These are phyloP conservation scores for Furcifer pardalis DNA, from an alignment of 2,797 vertebrate genomes.

Conservation along the genomic window DNA sequence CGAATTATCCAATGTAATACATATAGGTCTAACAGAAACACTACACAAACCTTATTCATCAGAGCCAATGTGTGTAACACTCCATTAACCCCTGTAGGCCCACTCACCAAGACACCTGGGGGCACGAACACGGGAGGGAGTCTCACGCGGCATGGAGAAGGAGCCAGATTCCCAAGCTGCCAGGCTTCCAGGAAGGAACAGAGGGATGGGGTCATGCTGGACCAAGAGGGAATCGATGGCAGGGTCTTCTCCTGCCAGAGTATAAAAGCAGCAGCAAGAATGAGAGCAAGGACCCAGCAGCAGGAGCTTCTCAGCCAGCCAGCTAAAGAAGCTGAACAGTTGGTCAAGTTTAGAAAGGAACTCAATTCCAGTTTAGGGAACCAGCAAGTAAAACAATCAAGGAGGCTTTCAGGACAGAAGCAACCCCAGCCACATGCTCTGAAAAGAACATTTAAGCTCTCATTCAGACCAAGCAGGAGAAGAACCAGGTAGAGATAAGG, in stretches of 20 bases:
- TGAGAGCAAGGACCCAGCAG: slow-evolving; percentile 9
- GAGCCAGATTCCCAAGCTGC: slow-evolving; percentile 39
- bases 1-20: not conserved
- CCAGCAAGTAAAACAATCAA: not conserved
- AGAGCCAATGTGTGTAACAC: not conserved
- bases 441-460: not conserved
- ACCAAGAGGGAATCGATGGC: slow-evolving; percentile 22
- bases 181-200: slow-evolving; percentile 38
- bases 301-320: not conserved
- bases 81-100: not conserved
- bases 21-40: not conserved
- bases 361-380: slow-evolving; percentile 1
- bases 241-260: slow-evolving; percentile 40
- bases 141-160: slow-evolving; percentile 20
- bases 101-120: slow-evolving; percentile 39
- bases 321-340: slow-evolving; percentile 11
- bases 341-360: slow-evolving; percentile 5
- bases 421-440: not conserved
- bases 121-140: slow-evolving; percentile 26
- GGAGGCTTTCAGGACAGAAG: not conserved
- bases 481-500: not conserved
- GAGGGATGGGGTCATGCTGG: slow-evolving; percentile 34
- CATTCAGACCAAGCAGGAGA: not conserved
- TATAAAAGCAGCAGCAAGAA: slow-evolving; percentile 34
- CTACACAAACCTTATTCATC: not conserved